Evolutionary conservation across 2,888 invertebrate species (phyloP).

Genomic region (Lottia gigantea): DNA sequence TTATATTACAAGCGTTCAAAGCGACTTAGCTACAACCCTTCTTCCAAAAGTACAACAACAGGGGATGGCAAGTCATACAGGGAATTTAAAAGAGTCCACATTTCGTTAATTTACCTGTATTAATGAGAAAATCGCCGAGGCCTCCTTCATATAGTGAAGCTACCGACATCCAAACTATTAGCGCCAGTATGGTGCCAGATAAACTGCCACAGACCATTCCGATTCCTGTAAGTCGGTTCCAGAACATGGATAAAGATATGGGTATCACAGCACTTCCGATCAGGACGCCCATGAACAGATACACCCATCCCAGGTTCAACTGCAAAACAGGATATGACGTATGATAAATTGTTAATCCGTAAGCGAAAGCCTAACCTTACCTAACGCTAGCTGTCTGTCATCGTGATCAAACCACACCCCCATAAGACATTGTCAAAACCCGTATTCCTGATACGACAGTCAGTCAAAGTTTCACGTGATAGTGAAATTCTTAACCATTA

Average conservation of each 20-base stretch:
- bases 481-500: neutral
- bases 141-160: slow-evolving; percentile 61
- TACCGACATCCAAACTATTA: slow-evolving; percentile 63
- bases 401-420: too few species aligned
- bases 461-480: neutral
- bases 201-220: slow-evolving; percentile 65
- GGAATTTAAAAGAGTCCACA: too few species aligned
- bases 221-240: slow-evolving; percentile 61
- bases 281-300: slow-evolving; percentile 67
- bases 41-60: too few species aligned
- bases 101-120: slow-evolving; percentile 42
- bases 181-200: slow-evolving; percentile 58
- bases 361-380: too few species aligned
- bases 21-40: too few species aligned
- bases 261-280: slow-evolving; percentile 68
- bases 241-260: slow-evolving; percentile 63
- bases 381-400: too few species aligned
- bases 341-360: neutral
- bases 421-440: too few species aligned
- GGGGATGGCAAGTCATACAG: too few species aligned
- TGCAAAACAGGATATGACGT: slow-evolving; percentile 28
- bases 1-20: too few species aligned
- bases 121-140: slow-evolving; percentile 50
- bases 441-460: too few species aligned
- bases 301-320: slow-evolving; percentile 65